Evolutionary conservation across 2,113 vertebrate species (phyloP), one percentile per base, ranked within the genome.

Genomic region (Aramus guarauna): DNA sequence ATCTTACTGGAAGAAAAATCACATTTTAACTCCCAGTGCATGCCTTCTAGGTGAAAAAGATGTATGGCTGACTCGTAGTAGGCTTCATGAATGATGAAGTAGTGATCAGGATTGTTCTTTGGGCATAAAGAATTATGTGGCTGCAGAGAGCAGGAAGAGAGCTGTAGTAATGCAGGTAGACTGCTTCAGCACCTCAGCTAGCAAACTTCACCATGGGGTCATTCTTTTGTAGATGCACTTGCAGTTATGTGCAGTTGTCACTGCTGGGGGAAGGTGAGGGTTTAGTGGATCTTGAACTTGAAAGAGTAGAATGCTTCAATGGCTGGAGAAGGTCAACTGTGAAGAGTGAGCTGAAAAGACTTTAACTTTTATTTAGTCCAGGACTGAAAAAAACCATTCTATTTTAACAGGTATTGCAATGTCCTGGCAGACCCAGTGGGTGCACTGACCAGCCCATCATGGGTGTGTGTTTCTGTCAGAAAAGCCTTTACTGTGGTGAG

Each of bases 161-260:
- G 50, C 45, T 77, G 32, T 20, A 41, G 55, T 15, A 58, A 37
- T 11, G n/a, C 17, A 58, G 36, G 19, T 4, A 36, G 48, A 5
- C 27, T 72, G 37, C 43, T 67, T 58, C 53, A 76, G 48, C 48
- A 30, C n/a, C 34, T 86, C 79, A 62, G 55, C 37, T 15, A 21
- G 32, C 67, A 69, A 58, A 63, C 27, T 52, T 43, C 45, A 14
- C 63, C 24, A 45, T 12, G 26, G 39, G 11, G 34, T 59, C 23
- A 9, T 43, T 50, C 43, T 52, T 59, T 47, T 24, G 52, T 52
- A 48, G 36, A 11, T 6, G 7, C 1, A 0, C n/a, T 55, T 83
- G n/a, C 17, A 27, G 21, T 37, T 15, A 34, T 0, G 0, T 5
- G 12, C 22, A 26, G 23, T 43, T 12, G 11, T 24, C 11, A 0